Conservation (phyloP, 2,797 vertebrate species). For the Valencia hispanica region DNA sequence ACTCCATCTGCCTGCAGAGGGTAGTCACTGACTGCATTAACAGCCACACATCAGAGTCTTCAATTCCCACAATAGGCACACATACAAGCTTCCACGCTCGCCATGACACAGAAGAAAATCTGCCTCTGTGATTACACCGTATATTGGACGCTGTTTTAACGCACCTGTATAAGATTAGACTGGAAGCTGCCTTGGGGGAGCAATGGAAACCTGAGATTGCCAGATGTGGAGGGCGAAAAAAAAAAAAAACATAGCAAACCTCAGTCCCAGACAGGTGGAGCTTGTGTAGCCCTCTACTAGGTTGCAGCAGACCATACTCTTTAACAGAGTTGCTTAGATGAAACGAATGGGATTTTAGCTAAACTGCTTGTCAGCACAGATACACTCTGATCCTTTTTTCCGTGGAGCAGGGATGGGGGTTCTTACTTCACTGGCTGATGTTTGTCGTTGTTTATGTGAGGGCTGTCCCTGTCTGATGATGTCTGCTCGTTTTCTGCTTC, state of each 20-base stretch:
- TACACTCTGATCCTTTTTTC: constrained; percentile 79
- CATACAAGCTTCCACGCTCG: constrained; percentile 12
- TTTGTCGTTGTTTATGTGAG: constrained; percentile 31
- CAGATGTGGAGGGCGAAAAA: constrained; percentile 41
- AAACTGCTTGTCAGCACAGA: constrained; percentile 82
- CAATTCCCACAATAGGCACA: constrained; percentile 27
- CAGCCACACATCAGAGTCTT: constrained; percentile 22
- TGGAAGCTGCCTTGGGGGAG: constrained; percentile 38
- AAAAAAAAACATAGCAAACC: constrained; percentile 26
- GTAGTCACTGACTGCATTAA: constrained; percentile 73
- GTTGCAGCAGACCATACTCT: constrained; percentile 68
- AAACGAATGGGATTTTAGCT: constrained; percentile 82
- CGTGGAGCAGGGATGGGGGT: constrained; percentile 51
- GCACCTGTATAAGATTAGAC: constrained; percentile 59
- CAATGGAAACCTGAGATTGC: constrained; percentile 46
- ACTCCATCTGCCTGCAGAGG: constrained; percentile 72
- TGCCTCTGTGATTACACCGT: constrained; percentile 29
- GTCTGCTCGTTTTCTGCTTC: constrained; percentile 57
- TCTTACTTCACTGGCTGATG: constrained; percentile 46
- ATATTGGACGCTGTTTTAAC: constrained; percentile 52
- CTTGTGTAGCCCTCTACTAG: constrained; percentile 47
- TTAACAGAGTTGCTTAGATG: constrained; percentile 66
- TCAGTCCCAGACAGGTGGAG: constrained; percentile 60
- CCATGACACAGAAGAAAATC: constrained; percentile 20
- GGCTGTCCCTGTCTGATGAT: constrained; percentile 41